phyloP scores from a whole-genome alignment of 37 sponge, comb jelly and placozoan species.

The Chondrosia reniformis region DNA sequence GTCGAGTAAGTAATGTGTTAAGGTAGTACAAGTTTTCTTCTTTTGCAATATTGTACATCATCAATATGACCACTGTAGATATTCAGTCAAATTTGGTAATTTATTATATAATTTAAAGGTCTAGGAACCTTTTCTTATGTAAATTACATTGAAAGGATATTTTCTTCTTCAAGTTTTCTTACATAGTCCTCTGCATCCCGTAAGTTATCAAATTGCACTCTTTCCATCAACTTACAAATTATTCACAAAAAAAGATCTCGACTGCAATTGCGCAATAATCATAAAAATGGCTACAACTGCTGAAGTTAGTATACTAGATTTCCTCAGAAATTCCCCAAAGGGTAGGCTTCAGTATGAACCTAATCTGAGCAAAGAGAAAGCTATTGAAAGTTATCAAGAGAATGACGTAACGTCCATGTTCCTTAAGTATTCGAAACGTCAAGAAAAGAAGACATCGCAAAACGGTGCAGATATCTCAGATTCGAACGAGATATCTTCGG shows the following conservation, averaged over 20 bases:
- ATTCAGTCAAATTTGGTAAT: no score
- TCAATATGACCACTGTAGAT: no score
- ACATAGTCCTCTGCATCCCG: not conserved
- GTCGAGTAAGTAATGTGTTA: not conserved
- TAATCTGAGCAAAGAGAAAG: not conserved
- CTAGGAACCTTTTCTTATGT: no score
- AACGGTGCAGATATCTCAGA: no score
- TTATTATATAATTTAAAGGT: no score
- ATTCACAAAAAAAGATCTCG: not conserved
- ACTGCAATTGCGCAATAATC: not conserved
- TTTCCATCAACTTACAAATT: not conserved
- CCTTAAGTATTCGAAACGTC: no score
- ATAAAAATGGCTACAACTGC: not conserved
- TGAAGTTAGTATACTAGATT: not conserved
- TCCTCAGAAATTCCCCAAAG: not conserved
- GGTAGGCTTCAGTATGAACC: not conserved
- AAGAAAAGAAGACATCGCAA: no score
- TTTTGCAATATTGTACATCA: no score
- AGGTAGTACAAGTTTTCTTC: no score
- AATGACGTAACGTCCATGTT: no score
- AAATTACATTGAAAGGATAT: conserved; percentile 15
- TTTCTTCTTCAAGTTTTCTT: conserved; percentile 28
- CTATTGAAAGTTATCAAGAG: no score
- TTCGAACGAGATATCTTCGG: no score
- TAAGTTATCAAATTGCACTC: conserved; percentile 13